Evolutionary conservation across 2,797 vertebrate species (phyloP).

Genomic region (Poecilia wingei): DNA sequence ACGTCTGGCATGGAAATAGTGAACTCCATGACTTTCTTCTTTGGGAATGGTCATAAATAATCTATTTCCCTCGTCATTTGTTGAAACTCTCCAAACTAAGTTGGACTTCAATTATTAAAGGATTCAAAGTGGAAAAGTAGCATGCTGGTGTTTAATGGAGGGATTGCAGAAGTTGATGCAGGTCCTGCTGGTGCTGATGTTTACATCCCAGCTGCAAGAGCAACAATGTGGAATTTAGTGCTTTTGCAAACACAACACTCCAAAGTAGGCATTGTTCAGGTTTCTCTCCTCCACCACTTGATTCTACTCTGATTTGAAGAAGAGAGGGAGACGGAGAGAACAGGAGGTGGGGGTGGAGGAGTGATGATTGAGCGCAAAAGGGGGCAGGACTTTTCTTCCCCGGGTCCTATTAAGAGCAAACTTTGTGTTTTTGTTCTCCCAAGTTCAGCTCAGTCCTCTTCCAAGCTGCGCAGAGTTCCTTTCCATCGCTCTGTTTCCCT

Average conservation of each 20-base stretch:
- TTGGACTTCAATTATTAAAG: slow-evolving; percentile 72
- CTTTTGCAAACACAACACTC: slow-evolving; percentile 2
- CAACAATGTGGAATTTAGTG: neutral
- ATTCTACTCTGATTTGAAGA: slow-evolving; percentile 66
- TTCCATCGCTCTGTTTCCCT: slow-evolving; percentile 22
- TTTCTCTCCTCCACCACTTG: slow-evolving; percentile 70
- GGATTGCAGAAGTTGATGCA: slow-evolving; percentile 7
- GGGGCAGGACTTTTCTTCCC: slow-evolving; percentile 82
- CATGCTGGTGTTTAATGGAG: slow-evolving; percentile 34
- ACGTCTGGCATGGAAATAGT: slow-evolving; percentile 22
- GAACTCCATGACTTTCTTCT: slow-evolving; percentile 63
- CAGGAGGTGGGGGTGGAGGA: slow-evolving; percentile 53
- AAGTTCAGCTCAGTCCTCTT: slow-evolving; percentile 78
- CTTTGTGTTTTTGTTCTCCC: slow-evolving; percentile 85
- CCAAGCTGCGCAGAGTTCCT: slow-evolving; percentile 44
- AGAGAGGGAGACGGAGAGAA: slow-evolving; percentile 21
- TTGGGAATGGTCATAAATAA: slow-evolving; percentile 72
- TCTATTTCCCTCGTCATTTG: slow-evolving; percentile 56
- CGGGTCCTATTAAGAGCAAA: slow-evolving; percentile 84
- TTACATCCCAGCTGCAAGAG: neutral
- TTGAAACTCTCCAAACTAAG: slow-evolving; percentile 38
- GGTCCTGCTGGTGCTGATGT: slow-evolving; percentile 9
- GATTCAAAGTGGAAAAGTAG: slow-evolving; percentile 63
- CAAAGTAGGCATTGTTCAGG: slow-evolving; percentile 52
- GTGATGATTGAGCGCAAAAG: slow-evolving; percentile 74